phyloP scores from a whole-genome alignment of 2,797 vertebrate genomes.

The Gallinago stenura region DNA sequence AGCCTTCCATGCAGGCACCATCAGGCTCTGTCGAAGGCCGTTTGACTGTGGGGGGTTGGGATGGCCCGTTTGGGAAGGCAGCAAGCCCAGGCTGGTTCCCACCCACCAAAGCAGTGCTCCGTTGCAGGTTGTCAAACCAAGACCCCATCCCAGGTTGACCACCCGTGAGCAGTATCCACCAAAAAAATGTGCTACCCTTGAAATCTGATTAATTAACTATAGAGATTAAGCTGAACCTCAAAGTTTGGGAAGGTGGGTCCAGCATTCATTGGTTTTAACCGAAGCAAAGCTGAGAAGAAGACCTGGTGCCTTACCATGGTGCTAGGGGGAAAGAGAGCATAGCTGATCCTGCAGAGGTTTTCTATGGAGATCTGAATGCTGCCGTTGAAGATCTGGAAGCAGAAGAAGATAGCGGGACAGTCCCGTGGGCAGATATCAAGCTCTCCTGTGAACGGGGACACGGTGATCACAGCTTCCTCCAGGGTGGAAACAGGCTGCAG shows the following conservation, averaged over 20 bases:
- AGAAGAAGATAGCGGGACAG: slow-evolving; percentile 77
- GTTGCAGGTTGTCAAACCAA: not conserved
- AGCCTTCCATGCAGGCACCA: not conserved
- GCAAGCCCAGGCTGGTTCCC: not conserved
- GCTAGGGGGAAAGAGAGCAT: slow-evolving; percentile 84
- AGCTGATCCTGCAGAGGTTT: slow-evolving; percentile 84
- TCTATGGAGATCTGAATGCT: slow-evolving; percentile 85
- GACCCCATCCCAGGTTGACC: not conserved
- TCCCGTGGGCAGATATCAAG: slow-evolving; percentile 89
- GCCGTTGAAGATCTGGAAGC: slow-evolving; percentile 82
- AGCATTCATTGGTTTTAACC: not conserved
- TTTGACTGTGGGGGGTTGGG: not conserved
- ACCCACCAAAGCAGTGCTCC: not conserved
- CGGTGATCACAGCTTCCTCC: slow-evolving; percentile 82
- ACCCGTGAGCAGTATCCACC: not conserved
- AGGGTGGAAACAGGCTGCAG: slow-evolving; percentile 83
- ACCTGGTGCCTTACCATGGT: slow-evolving; percentile 76
- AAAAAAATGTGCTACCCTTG: not conserved
- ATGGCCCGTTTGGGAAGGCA: not conserved
- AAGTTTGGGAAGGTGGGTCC: not conserved
- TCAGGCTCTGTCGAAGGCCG: not conserved
- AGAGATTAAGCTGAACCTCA: not conserved
- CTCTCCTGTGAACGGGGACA: slow-evolving; percentile 91
- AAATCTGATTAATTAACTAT: not conserved
- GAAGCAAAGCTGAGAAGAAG: not conserved